These are phyloP conservation scores for Urocyon cinereoargenteus DNA, from an alignment of 2,797 vertebrate genomes.

Conservation along the genomic window DNA sequence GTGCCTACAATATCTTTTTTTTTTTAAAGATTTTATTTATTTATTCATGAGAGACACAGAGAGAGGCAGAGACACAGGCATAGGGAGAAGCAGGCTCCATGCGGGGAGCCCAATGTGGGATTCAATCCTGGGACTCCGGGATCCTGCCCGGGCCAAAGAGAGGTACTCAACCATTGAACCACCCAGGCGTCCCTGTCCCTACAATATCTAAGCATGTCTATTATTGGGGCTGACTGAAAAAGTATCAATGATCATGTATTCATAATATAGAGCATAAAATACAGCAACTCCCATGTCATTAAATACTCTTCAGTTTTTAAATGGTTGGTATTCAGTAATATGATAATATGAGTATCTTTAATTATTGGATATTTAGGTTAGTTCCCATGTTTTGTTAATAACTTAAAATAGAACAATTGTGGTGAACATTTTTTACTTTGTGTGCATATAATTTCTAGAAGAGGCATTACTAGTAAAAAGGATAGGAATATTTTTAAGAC, in stretches of 20 bases:
- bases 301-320: constrained; percentile 39
- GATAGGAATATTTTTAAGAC: constrained; percentile 54
- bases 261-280: not conserved
- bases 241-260: not conserved
- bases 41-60: too few relatives aligned
- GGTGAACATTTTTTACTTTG: constrained; percentile 40
- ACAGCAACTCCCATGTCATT: not conserved
- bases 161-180: too few relatives aligned
- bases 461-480: not conserved
- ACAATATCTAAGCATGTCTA: not conserved
- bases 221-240: not conserved
- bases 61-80: too few relatives aligned
- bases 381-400: constrained; percentile 11
- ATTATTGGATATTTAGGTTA: constrained; percentile 4
- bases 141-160: too few relatives aligned
- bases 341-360: not conserved
- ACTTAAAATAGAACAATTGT: constrained; percentile 33
- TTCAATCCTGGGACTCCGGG: too few relatives aligned
- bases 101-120: too few relatives aligned
- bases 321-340: constrained; percentile 14
- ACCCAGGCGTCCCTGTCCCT: not conserved
- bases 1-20: not conserved
- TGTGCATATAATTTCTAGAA: constrained; percentile 35
- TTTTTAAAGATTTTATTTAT: too few relatives aligned
- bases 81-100: too few relatives aligned